A percentile compares a stretch with the other conserved stretches of the same genome.
Evolutionary conservation across 23 tunicate species (phyloP).

Genomic region (Trididemnum miniatum): DNA sequence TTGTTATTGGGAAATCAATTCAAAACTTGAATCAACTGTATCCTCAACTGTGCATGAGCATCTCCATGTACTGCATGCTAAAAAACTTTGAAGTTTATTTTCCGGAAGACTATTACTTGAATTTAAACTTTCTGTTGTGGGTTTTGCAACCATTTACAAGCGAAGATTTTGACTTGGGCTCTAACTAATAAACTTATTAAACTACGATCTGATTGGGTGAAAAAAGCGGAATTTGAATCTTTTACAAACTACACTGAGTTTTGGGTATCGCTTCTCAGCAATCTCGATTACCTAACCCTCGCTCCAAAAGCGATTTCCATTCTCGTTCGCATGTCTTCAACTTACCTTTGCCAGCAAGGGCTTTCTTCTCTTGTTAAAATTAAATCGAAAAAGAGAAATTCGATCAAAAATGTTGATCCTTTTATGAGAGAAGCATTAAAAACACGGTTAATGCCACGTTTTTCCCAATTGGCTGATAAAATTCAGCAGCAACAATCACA

Average conservation of each 20-base stretch:
- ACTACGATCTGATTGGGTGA: conserved; percentile 29
- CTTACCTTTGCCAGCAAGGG: too few species aligned
- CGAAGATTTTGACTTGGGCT: conserved; percentile 21
- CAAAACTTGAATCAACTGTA: conserved; percentile 11
- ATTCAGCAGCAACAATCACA: too few species aligned
- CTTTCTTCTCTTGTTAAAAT: conserved; percentile 37
- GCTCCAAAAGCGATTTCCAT: too few species aligned
- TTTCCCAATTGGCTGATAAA: too few species aligned
- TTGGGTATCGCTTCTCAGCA: too few species aligned
- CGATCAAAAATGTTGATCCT: too few species aligned
- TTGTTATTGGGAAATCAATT: conserved; percentile 11
- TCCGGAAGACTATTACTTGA: conserved; percentile 13
- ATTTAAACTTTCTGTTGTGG: conserved; percentile 9
- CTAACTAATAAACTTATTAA: too few species aligned
- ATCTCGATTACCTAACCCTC: too few species aligned
- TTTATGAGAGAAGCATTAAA: too few species aligned
- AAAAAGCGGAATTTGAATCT: conserved; percentile 30
- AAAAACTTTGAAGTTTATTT: conserved; percentile 8
- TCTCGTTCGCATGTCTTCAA: too few species aligned
- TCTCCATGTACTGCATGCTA: conserved; percentile 19
- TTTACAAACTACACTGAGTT: too few species aligned
- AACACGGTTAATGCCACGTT: too few species aligned
- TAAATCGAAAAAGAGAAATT: conserved; percentile 33
- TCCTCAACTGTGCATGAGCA: conserved; percentile 16
- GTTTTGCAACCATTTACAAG: conserved; percentile 21